Evolutionary conservation across 2,113 vertebrate genomes (phyloP).

Genomic region (Psittacula cyanocephala): DNA sequence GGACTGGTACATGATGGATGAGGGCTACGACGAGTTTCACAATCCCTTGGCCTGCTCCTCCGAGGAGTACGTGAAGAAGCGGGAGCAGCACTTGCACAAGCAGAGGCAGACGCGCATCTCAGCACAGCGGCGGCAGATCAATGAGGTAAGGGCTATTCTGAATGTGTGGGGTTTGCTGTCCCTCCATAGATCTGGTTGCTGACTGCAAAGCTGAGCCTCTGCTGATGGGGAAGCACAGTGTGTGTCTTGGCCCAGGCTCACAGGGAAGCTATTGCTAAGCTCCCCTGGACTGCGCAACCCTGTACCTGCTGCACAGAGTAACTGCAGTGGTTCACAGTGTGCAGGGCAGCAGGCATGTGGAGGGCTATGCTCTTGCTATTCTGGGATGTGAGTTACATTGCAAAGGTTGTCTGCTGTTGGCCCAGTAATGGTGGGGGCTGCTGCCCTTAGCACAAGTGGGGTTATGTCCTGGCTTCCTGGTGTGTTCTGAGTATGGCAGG

Average conservation of each 20-base stretch:
- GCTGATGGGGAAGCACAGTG: not conserved
- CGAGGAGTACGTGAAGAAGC: conserved; percentile 92
- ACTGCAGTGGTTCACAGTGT: not conserved
- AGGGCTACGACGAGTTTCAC: conserved; percentile 95
- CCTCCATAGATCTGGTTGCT: not conserved
- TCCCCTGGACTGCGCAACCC: not conserved
- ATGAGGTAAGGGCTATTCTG: conserved; percentile 80
- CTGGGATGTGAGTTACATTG: not conserved
- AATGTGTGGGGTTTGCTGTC: rapidly evolving
- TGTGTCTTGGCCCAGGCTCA: not conserved
- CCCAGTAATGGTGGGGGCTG: not conserved
- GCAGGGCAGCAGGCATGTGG: not conserved
- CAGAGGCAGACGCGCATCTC: conserved; percentile 98
- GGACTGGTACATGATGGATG: conserved; percentile 99
- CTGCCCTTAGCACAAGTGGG: not conserved
- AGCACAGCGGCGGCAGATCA: conserved; percentile 94
- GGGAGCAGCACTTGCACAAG: conserved; percentile 94
- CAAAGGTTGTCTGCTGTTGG: not conserved
- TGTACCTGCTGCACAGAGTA: not conserved
- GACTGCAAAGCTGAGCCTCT: not conserved
- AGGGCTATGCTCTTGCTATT: not conserved
- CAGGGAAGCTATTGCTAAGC: not conserved
- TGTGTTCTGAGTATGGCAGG: not conserved
- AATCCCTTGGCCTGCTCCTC: conserved; percentile 93
- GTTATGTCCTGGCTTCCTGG: not conserved